Base-by-base conservation (phyloP, 1,140 invertebrate species). In the Galendromus occidentalis region DNA sequence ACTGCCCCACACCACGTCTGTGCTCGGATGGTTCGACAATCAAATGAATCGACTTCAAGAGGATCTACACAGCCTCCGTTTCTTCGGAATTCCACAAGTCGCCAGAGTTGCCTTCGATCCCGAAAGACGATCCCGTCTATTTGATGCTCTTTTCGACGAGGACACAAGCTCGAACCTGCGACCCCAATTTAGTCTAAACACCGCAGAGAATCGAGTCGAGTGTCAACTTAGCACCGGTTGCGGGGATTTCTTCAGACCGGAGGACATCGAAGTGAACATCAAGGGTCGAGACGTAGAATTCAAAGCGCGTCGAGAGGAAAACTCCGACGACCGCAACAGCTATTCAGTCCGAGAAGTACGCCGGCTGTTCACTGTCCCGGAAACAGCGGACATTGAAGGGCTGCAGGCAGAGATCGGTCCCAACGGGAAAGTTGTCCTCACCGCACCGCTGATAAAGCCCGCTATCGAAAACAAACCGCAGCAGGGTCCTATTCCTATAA, bases 1-100 rank as follows among this genome's bases (percentile, higher is more conserved):
- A 9, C 4, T 39, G 33, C 4, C 33, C 9, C 33, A 4, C 33
- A 39, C 4, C 4, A 39, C 9, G 22, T 59, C 51, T 2, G 1
- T 59, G 25, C 25, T 59, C 4, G 51, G 51, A 1, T 59, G 51
- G 51, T 59, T 59, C 51, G 51, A 59, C 51, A 59, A 59, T 22
- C 51, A 59, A 9, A 33, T 59, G 22, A 2, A 25, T 22, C 51
- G 51, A 17, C 51, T 59, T 14, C 51, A 59, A 9, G 51, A 59
- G 33, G 51, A 59, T 33, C 51, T 59, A 25, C 33, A 29, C 22
- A 59, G 51, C 25, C 51, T 20, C 22, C 51, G 51, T 17, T 59
- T 59, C 51, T 59, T 59, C 22, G 51, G 33, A 14, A 59, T 59
- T 25, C 51, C 51, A 1, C 14, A 59, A 25, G 22, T 25, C 2